phyloP scores from a whole-genome alignment of 2,797 vertebrate species.

The Eupleurogrammus muticus region DNA sequence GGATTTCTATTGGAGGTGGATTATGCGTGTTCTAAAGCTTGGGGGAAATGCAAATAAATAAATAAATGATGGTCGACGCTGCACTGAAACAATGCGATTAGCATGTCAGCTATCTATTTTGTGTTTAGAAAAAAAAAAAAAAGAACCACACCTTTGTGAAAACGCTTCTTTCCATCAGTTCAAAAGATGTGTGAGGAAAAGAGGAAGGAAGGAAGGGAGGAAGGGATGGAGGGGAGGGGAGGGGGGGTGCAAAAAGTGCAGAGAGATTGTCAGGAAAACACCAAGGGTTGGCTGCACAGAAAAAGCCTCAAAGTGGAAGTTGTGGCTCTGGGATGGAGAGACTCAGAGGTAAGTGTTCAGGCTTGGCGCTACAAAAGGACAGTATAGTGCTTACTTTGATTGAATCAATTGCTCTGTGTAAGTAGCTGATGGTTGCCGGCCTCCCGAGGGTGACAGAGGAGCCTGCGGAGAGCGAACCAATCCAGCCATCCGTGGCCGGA shows the following conservation, averaged over 20 bases:
- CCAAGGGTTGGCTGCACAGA: constrained; percentile 63
- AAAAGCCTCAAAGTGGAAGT: constrained; percentile 74
- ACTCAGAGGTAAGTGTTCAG: constrained; percentile 75
- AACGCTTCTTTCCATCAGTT: constrained; percentile 21
- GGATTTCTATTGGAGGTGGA: constrained; percentile 55
- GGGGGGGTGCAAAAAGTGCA: constrained; percentile 44
- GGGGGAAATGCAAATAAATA: constrained; percentile 42
- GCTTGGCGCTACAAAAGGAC: constrained; percentile 80
- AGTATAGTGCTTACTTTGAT: constrained; percentile 82
- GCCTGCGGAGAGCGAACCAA: constrained; percentile 71
- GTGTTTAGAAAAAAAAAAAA: not conserved
- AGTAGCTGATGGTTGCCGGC: constrained; percentile 80
- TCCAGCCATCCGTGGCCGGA: constrained; percentile 66
- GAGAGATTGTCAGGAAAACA: constrained; percentile 57
- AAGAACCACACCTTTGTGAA: constrained; percentile 22
- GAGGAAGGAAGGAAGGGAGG: constrained; percentile 21
- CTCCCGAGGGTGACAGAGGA: constrained; percentile 80
- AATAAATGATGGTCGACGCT: constrained; percentile 54
- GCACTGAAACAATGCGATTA: constrained; percentile 54
- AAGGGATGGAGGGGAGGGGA: constrained; percentile 11
- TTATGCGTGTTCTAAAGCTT: constrained; percentile 44
- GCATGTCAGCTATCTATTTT: constrained; percentile 40
- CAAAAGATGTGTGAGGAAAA: constrained; percentile 11
- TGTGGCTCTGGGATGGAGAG: constrained; percentile 73
- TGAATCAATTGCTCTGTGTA: constrained; percentile 86